phyloP scores from a whole-genome alignment of 2,888 invertebrate species.

The Eugnorisma glareosa region DNA sequence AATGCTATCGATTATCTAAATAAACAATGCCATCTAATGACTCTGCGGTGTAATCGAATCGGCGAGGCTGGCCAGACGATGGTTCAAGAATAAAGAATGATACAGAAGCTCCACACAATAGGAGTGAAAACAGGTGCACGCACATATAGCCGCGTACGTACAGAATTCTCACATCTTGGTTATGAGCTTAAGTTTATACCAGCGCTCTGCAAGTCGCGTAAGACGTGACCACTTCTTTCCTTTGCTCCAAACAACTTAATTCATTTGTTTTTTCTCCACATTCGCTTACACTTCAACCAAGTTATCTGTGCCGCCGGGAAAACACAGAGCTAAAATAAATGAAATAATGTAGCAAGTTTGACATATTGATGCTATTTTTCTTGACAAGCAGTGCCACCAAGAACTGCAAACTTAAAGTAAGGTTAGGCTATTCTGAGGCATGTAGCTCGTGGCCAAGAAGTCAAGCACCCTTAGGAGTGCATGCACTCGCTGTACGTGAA shows the following conservation, averaged over 20 bases:
- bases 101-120: constrained; percentile 1
- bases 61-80: constrained; percentile 37
- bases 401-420: neutral
- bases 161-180: neutral
- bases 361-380: neutral
- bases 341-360: neutral
- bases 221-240: neutral
- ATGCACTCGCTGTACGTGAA: neutral
- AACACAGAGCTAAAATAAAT: neutral
- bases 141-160: neutral
- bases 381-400: neutral
- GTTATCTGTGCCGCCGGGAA: neutral
- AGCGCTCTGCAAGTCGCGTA: neutral
- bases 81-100: neutral
- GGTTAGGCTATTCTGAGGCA: neutral
- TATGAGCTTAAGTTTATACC: neutral
- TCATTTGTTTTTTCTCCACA: neutral
- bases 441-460: neutral
- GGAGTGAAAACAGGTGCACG: neutral
- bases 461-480: neutral
- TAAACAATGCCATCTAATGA: constrained; percentile 66
- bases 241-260: neutral
- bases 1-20: constrained; percentile 49
- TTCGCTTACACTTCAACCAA: neutral
- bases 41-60: constrained; percentile 47